Percentiles rank a stretch among this genome's conserved stretches.
Conservation (phyloP, 2,888 invertebrate species). For the Melanostoma mellinum region DNA sequence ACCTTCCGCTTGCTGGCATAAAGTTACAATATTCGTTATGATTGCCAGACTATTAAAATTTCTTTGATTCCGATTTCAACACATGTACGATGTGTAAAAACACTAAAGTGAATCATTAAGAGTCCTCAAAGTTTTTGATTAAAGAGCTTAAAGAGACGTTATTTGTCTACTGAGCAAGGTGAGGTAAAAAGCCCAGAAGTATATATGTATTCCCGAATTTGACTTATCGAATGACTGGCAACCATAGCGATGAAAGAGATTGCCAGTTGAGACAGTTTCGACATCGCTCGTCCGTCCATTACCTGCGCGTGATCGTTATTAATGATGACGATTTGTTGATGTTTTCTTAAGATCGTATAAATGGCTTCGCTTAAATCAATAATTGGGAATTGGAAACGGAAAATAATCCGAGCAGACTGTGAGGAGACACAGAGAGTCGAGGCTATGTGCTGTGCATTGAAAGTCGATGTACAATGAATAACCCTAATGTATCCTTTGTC, state of each 20-base stretch:
- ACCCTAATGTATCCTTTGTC: conserved; percentile 46
- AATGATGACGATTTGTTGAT: conserved; percentile 82
- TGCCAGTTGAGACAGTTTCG: conserved; percentile 64
- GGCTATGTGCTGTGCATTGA: conserved; percentile 29
- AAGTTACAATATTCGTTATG: not conserved
- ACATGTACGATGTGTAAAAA: too few species aligned
- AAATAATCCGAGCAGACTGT: conserved; percentile 60
- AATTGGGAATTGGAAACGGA: conserved; percentile 63
- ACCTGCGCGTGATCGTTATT: conserved; percentile 79
- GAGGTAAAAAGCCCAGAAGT: too few species aligned
- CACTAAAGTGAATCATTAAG: too few species aligned
- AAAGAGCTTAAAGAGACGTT: too few species aligned
- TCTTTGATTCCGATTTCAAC: not conserved
- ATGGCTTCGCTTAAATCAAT: conserved; percentile 75
- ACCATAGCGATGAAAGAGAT: conserved; percentile 26
- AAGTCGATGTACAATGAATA: conserved; percentile 20
- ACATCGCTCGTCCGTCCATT: conserved; percentile 62
- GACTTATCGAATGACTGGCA: not conserved
- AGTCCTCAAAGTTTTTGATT: too few species aligned
- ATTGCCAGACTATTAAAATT: conserved; percentile 1
- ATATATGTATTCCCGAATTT: too few species aligned
- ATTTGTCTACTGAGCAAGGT: too few species aligned
- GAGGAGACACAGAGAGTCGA: conserved; percentile 43
- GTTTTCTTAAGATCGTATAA: conserved; percentile 80
- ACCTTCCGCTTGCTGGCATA: conserved; percentile 9